These are phyloP conservation scores for Cynodonichthys magdalenae DNA, from an alignment of 2,797 vertebrate species.

Conservation along the genomic window DNA sequence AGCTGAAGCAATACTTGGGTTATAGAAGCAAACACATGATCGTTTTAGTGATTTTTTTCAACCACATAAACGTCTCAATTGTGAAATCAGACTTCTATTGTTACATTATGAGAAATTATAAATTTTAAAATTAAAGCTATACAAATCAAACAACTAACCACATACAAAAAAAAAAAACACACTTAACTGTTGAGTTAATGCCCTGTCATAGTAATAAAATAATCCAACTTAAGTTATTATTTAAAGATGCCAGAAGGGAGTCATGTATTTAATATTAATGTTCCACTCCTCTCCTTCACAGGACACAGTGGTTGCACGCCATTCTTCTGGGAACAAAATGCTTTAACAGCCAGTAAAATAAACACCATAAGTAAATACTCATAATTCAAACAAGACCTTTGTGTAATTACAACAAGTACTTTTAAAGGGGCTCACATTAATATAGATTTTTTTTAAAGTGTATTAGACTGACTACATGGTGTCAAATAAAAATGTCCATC, in stretches of 20 bases:
- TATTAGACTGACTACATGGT: constrained; percentile 4
- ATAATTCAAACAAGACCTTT: constrained; percentile 50
- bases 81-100: neutral
- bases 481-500: neutral
- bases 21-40: neutral
- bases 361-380: constrained; percentile 64
- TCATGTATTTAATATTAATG: constrained; percentile 52
- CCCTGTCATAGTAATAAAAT: constrained; percentile 36
- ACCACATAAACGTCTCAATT: neutral
- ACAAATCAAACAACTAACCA: constrained; percentile 23
- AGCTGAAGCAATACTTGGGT: constrained; percentile 8
- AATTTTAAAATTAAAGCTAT: neutral
- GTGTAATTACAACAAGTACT: constrained; percentile 20
- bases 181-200: constrained; percentile 11
- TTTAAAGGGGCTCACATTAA: constrained; percentile 47
- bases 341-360: constrained; percentile 53
- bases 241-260: constrained; percentile 12
- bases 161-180: constrained; percentile 18
- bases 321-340: constrained; percentile 63
- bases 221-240: constrained; percentile 48
- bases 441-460: constrained; percentile 30
- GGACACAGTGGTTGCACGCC: constrained; percentile 59
- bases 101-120: neutral
- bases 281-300: constrained; percentile 34
- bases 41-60: neutral